Evolutionary conservation across 1,140 invertebrate species (phyloP), one percentile per base, ranked within the genome.

Genomic region (Ceratitis capitata): DNA sequence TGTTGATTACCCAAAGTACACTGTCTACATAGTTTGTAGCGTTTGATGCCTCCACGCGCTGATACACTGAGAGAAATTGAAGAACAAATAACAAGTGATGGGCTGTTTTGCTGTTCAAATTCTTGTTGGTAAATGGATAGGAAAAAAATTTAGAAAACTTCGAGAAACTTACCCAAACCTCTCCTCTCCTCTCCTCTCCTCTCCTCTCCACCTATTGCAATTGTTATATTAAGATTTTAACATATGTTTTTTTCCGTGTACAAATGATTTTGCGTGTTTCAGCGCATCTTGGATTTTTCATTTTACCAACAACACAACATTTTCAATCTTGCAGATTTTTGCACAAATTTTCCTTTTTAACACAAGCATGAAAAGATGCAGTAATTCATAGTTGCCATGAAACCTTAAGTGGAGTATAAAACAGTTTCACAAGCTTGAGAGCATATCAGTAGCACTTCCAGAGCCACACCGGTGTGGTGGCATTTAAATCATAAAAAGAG

Each of bases 401-500:
- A 78, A 78, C 35, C 69, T 78, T 78, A 78, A 78, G 69, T 86
- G 26, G 85, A 61, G 89, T 90, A 90, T 90, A 90, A 89, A 90
- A 90, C 89, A 88, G 89, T 89, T 89, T 87, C 85, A 85, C 86
- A 85, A 86, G 83, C 86, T 87, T 83, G 84, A 88, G 86, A 87
- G 87, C 85, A 89, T 87, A 86, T 90, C 89, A 90, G 89, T 90
- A 88, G 87, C 86, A 78, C 82, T 88, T 86, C 88, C 78, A 87
- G 86, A 88, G 87, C 85, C 88, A 85, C 87, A 85, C 85, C 86
- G 87, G 85, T 10, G 47, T 83, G 47, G 39, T 87, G 86, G 86
- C 51, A 53, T 42, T 49, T 53, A 35, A 47, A 39, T 58, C 84
- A 29, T 32, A 83, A 49, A 49, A 49, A 39, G 19, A 39, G 29